These are phyloP conservation scores for Dissostichus mawsoni DNA, from an alignment of 2,113 vertebrate species.

Conservation along the genomic window DNA sequence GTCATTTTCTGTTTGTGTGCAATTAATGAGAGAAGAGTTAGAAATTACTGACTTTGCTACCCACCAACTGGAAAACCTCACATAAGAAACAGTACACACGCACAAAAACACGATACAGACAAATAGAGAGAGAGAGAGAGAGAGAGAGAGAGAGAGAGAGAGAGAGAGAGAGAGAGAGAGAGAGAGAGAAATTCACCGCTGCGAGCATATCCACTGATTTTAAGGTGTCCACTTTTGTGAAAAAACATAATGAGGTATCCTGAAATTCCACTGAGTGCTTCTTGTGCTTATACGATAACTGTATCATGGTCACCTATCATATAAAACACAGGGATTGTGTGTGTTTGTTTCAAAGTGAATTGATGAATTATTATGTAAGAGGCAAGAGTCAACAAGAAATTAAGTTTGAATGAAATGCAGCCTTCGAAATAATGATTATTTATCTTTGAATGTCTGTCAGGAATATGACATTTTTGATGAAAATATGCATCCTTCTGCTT, in stretches of 20 bases:
- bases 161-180: not conserved
- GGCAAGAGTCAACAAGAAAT: no score
- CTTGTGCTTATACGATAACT: no score
- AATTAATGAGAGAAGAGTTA: not conserved
- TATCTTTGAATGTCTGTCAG: not conserved
- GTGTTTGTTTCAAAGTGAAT: no score
- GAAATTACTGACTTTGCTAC: not conserved
- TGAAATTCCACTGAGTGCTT: not conserved
- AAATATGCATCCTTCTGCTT: slow-evolving; percentile 8
- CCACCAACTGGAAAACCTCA: not conserved
- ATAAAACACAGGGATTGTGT: not conserved
- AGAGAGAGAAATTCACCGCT: not conserved
- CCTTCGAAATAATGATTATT: not conserved
- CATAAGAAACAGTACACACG: not conserved
- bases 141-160: no score
- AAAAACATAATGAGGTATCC: not conserved
- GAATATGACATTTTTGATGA: slow-evolving; percentile 15
- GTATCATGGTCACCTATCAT: not conserved
- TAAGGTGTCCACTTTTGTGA: not conserved
- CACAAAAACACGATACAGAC: not conserved
- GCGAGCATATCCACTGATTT: not conserved
- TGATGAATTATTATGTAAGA: no score
- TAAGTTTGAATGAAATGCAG: not conserved
- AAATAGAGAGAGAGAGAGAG: not conserved
- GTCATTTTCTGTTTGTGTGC: not conserved